phyloP scores from a whole-genome alignment of 2,888 invertebrate species.

The Clostera curtula region DNA sequence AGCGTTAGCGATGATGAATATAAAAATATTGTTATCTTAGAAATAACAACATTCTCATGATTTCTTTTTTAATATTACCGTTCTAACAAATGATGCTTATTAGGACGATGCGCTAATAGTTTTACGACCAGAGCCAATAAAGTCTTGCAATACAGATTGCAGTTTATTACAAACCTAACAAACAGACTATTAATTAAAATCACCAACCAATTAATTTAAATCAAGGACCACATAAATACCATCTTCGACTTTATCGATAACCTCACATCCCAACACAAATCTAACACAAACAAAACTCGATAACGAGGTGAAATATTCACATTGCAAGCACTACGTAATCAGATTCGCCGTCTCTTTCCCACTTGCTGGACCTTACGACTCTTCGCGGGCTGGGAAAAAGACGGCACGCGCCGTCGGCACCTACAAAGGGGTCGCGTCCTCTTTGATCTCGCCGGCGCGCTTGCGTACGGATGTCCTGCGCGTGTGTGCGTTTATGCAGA shows the following conservation, averaged over 20 bases:
- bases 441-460: conserved; percentile 71
- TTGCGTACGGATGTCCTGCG: conserved; percentile 51
- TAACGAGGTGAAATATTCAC: conserved; percentile 76
- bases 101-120: too few species aligned
- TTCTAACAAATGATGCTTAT: too few species aligned
- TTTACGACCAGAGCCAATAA: too few species aligned
- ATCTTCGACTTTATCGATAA: conserved; percentile 36
- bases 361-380: conserved; percentile 36
- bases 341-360: conserved; percentile 50
- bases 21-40: too few species aligned
- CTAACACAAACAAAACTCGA: conserved; percentile 74
- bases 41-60: too few species aligned
- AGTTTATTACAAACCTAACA: too few species aligned
- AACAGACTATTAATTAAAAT: too few species aligned
- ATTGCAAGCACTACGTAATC: conserved; percentile 67
- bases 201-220: too few species aligned
- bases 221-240: too few species aligned
- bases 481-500: conserved; percentile 65
- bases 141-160: too few species aligned
- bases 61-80: too few species aligned
- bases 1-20: too few species aligned
- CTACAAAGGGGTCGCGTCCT: conserved; percentile 68
- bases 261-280: conserved; percentile 47
- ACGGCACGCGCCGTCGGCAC: conserved; percentile 67
- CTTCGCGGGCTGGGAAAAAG: conserved; percentile 56